These are phyloP conservation scores for Sinocyclocheilus maitianheensis DNA, from an alignment of 2,113 vertebrate genomes.

Conservation along the genomic window DNA sequence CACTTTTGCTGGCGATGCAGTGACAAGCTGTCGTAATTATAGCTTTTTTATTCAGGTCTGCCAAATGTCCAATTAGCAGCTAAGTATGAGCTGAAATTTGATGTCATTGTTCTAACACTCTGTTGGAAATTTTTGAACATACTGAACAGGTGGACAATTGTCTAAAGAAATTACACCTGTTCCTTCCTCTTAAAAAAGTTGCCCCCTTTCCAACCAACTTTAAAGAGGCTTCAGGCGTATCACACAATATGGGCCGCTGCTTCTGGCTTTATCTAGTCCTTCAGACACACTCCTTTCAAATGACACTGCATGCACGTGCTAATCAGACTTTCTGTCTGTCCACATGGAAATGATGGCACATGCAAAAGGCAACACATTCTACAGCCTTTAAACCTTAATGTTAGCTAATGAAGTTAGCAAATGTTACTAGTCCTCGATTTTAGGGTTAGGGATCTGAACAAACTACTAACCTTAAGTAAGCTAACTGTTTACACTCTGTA, in stretches of 20 bases:
- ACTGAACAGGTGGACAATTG: conserved; percentile 21
- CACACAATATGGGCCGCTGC: conserved; percentile 58
- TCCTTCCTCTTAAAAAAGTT: conserved; percentile 15
- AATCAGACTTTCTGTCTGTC: conserved; percentile 67
- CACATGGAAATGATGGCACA: conserved; percentile 81
- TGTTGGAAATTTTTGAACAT: not conserved
- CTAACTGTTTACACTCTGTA: too few species aligned
- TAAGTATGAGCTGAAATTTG: not conserved
- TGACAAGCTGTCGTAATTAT: conserved; percentile 34
- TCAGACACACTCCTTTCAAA: conserved; percentile 75
- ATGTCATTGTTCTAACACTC: not conserved
- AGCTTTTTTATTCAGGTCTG: conserved; percentile 12
- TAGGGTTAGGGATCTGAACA: too few species aligned
- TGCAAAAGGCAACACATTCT: conserved; percentile 73
- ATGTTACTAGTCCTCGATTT: too few species aligned
- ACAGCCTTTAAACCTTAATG: too few species aligned
- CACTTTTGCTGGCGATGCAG: not conserved
- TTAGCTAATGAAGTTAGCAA: not conserved
- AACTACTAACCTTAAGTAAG: too few species aligned
- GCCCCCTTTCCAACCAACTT: conserved; percentile 13
- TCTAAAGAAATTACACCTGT: conserved; percentile 27
- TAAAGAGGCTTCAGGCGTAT: conserved; percentile 25
- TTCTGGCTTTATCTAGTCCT: conserved; percentile 79
- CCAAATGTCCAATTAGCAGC: conserved; percentile 39
- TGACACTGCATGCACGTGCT: not conserved